Conservation (phyloP, 2,888 invertebrate species). For the Ophonus ardosiacus region DNA sequence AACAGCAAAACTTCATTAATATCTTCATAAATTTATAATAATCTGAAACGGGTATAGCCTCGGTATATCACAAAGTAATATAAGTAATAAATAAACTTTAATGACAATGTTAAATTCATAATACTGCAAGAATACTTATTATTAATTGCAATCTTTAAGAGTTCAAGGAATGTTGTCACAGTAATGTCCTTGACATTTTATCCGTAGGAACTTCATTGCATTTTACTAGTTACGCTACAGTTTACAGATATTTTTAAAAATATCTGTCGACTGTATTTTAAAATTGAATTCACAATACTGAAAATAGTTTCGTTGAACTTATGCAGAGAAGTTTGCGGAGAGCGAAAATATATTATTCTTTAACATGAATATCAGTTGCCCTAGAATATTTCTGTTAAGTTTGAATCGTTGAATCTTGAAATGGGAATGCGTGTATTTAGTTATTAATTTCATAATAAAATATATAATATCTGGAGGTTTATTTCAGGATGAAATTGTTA, state of each 20-base stretch:
- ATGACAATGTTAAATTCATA: no score
- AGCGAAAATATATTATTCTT: constrained; percentile 48
- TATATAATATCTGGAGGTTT: background rate
- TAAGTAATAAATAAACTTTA: no score
- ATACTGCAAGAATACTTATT: no score
- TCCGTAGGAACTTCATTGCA: background rate
- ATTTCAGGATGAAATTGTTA: background rate
- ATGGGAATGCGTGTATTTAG: constrained; percentile 23
- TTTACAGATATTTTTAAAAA: constrained; percentile 35
- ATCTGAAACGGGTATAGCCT: no score
- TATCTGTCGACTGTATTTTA: constrained; percentile 30
- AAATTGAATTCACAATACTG: constrained; percentile 48
- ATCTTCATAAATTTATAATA: no score
- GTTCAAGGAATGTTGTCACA: background rate
- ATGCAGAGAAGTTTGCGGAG: background rate
- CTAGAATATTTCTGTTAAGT: constrained; percentile 26
- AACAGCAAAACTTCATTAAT: no score
- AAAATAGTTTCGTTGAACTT: constrained; percentile 35
- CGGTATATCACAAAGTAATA: no score
- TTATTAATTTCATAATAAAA: constrained; percentile 36
- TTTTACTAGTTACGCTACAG: background rate
- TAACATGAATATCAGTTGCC: constrained; percentile 35
- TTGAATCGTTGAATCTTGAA: constrained; percentile 24
- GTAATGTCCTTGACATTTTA: constrained; percentile 21
- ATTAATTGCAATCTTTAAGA: no score